These are phyloP conservation scores for Palythoa heliodiscus DNA, from an alignment of 92 coral and sea anemone species.

Conservation along the genomic window DNA sequence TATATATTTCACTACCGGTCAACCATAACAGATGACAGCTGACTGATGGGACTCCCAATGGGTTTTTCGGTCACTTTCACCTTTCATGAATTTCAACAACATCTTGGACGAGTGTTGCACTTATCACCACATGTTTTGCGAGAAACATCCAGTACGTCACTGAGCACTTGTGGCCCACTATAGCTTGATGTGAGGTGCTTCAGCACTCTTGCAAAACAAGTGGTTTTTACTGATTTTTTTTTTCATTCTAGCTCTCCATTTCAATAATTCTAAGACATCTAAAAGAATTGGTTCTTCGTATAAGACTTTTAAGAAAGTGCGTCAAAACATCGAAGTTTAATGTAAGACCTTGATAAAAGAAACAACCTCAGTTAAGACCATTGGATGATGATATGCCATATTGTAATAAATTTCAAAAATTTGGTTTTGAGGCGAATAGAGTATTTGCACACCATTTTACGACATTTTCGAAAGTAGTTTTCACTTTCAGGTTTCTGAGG, in stretches of 20 bases:
- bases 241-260: neutral
- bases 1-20: slow-evolving; percentile 9
- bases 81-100: neutral
- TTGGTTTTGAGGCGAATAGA: neutral
- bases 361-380: neutral
- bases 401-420: neutral
- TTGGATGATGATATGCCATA: neutral
- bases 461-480: neutral
- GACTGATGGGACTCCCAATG: slow-evolving; percentile 12
- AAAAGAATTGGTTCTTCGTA: no score
- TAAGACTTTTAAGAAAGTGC: no score
- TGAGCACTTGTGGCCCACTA: neutral
- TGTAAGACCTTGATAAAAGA: neutral
- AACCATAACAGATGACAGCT: slow-evolving; percentile 8
- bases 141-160: neutral
- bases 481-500: neutral
- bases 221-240: neutral
- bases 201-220: neutral
- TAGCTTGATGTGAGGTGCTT: neutral
- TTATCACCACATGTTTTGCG: neutral
- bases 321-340: no score
- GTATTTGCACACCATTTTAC: neutral
- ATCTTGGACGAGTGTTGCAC: neutral
- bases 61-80: neutral
- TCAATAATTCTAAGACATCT: no score